Conservation (phyloP, 2,888 invertebrate genomes). For the Heliconius hortense region DNA sequence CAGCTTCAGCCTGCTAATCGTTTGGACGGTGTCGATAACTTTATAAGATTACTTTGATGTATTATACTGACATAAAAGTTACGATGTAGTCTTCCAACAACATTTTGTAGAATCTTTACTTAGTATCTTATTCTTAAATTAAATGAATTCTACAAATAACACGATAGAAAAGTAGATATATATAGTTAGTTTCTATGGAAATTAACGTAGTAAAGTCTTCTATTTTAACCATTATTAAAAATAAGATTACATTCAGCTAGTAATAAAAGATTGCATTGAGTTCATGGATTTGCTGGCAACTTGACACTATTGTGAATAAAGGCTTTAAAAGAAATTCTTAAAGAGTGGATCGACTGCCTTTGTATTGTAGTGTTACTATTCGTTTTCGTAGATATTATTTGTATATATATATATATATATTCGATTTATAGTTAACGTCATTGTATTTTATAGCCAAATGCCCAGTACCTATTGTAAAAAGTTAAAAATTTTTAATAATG, state of each 20-base stretch:
- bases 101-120: too few relatives aligned
- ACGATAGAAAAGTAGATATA: background rate
- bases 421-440: too few relatives aligned
- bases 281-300: conserved; percentile 29
- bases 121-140: background rate
- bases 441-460: background rate
- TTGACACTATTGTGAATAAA: conserved; percentile 32
- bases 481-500: too few relatives aligned
- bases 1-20: too few relatives aligned
- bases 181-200: too few relatives aligned
- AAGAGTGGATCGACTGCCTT: background rate
- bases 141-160: background rate
- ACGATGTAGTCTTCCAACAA: too few relatives aligned
- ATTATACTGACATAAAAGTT: too few relatives aligned
- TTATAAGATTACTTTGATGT: too few relatives aligned
- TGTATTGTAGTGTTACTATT: conserved; percentile 11
- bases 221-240: background rate
- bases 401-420: background rate
- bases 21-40: too few relatives aligned
- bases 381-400: background rate
- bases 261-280: conserved; percentile 15
- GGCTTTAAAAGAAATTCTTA: conserved; percentile 20
- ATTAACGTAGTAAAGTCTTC: background rate
- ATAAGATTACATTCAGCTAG: background rate
- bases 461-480: background rate